Evolutionary conservation across 2,797 vertebrate genomes (phyloP), one percentile per base, ranked within the genome.

Genomic region (Morelia viridis): DNA sequence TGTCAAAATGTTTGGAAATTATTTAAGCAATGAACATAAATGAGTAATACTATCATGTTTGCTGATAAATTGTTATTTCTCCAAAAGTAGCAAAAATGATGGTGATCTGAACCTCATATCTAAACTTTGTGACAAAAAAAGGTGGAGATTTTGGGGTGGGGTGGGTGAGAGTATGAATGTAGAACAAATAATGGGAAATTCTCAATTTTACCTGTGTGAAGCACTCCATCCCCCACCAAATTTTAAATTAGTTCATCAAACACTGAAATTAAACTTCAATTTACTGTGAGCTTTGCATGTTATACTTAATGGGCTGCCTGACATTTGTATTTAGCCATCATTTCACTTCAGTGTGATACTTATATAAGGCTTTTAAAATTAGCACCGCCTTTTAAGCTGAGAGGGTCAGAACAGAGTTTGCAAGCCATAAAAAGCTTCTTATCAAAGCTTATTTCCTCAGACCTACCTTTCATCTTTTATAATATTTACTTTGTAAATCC

Each of bases 381-480:
- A 94, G 95, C 35, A 94, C 90, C 88, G 93, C 96, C 96, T 96
- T 96, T 96, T 93, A 96, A 96, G 95, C 94, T 94, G 86, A 83
- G 95, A 96, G 95, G 96, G 96, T 96, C 96, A 95, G 96, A 96
- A 96, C 96, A 95, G 93, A 94, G 94, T 97, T 97, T 97, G 97
- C 91, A 94, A 96, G 95, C 94, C 96, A 97, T 96, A 97, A 97
- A 96, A 96, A 95, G 93, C 94, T 62, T 96, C 96, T 97, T 97
- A 97, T 97, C 97, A 94, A 92, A 53, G 57, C 95, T 92, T 92
- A 96, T 97, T 98, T 97, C 97, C 97, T 97, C 94, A 94, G 93
- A 96, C 57, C 94, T 95, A 95, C 95, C 97, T 97, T 98, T 97
- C 97, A 97, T 97, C 96, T 98, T 97, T 97, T 96, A 97, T 96